Conservation (phyloP, 2,113 vertebrate species). For the Psittacus erithacus region DNA sequence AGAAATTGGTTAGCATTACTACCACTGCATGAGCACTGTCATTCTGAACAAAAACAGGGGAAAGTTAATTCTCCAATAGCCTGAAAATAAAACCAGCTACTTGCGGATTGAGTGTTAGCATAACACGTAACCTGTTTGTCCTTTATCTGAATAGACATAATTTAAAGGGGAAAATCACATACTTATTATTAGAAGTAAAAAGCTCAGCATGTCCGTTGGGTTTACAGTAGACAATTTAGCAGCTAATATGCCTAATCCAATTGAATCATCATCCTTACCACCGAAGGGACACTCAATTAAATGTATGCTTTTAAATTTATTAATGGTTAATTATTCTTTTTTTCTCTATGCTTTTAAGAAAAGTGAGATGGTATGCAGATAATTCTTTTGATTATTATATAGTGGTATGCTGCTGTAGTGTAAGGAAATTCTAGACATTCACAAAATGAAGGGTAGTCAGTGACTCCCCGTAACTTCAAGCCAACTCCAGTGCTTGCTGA, state of each 20-base stretch:
- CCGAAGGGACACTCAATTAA: not conserved
- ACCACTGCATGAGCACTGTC: not conserved
- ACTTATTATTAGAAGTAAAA: not conserved
- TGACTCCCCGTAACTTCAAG: not conserved
- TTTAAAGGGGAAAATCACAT: not conserved
- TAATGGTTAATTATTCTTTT: not conserved
- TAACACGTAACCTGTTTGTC: not conserved
- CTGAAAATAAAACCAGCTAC: not conserved
- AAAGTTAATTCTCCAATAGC: not conserved
- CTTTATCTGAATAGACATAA: not conserved
- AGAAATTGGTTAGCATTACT: conserved; percentile 24
- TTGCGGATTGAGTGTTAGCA: not conserved
- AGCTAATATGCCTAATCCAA: not conserved
- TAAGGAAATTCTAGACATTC: not conserved
- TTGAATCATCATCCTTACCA: not conserved
- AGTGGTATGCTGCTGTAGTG: not conserved
- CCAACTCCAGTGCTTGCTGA: not conserved
- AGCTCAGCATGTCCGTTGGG: not conserved
- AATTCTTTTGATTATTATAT: not conserved
- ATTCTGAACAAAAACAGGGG: not conserved
- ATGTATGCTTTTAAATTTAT: not conserved
- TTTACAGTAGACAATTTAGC: not conserved
- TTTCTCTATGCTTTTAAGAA: not conserved
- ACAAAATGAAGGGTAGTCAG: not conserved
- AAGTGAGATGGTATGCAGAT: not conserved